phyloP scores from a whole-genome alignment of 2,113 vertebrate species.

The Microcebus lehilahytsara region DNA sequence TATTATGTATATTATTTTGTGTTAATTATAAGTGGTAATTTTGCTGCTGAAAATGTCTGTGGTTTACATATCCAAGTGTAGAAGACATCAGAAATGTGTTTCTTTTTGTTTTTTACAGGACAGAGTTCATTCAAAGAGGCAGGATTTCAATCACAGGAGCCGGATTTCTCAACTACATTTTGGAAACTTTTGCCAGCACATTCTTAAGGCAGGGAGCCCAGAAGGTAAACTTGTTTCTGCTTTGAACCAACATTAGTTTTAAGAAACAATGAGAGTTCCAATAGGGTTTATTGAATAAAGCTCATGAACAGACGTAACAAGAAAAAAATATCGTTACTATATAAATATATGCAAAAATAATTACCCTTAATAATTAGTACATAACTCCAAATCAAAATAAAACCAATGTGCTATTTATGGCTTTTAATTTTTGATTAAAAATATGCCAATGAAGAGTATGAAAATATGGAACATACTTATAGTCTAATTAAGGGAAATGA shows the following conservation, averaged over 20 bases:
- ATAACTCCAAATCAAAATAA: conserved; percentile 23
- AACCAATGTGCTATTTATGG: conserved; percentile 14
- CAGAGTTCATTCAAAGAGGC: conserved; percentile 77
- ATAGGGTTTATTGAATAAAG: neutral
- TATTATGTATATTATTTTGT: conserved; percentile 53
- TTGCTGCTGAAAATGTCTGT: conserved; percentile 31
- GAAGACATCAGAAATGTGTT: neutral
- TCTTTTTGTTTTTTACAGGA: conserved; percentile 59
- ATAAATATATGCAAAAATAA: conserved; percentile 1
- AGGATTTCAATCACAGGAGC: conserved; percentile 76
- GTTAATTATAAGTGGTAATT: conserved; percentile 20
- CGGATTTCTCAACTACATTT: conserved; percentile 76
- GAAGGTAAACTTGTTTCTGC: conserved; percentile 68
- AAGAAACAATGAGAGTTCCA: neutral
- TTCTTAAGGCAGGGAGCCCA: conserved; percentile 77
- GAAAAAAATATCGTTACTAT: neutral
- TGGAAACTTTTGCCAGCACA: conserved; percentile 75
- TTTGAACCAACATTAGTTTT: conserved; percentile 35
- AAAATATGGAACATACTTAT: neutral
- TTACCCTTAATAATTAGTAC: conserved; percentile 27
- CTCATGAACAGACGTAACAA: neutral
- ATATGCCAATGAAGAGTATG: conserved; percentile 6
- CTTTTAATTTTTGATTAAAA: neutral
- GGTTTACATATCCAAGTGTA: conserved; percentile 14
- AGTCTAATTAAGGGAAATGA: conserved; percentile 19